phyloP scores from a whole-genome alignment of 2,113 vertebrate genomes.

The Carlito syrichta region DNA sequence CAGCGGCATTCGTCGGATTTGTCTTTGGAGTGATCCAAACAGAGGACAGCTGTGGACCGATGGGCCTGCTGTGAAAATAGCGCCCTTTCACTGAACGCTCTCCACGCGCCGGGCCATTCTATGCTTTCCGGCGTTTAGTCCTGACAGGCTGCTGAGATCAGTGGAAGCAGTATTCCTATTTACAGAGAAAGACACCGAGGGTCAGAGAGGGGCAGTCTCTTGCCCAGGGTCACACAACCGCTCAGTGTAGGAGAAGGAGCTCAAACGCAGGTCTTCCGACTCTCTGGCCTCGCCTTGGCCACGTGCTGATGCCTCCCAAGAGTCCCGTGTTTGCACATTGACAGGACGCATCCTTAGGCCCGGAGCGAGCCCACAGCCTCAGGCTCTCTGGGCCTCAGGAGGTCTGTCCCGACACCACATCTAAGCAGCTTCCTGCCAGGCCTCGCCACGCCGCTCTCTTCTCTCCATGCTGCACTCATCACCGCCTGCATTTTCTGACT shows the following conservation, averaged over 20 bases:
- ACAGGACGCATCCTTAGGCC: not conserved
- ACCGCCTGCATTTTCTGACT: not conserved
- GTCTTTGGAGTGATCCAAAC: not conserved
- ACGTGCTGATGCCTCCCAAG: not conserved
- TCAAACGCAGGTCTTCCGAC: not conserved
- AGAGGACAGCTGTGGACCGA: not conserved
- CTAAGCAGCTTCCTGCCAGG: not conserved
- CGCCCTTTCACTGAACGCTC: not conserved
- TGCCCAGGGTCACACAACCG: not conserved
- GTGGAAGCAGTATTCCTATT: not conserved
- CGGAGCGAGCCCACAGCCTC: no score
- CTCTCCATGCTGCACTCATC: not conserved
- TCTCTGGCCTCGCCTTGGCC: not conserved
- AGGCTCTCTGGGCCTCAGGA: not conserved
- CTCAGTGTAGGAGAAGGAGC: not conserved
- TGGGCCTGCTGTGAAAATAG: not conserved
- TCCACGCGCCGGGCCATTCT: not conserved
- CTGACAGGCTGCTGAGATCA: not conserved
- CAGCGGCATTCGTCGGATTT: not conserved
- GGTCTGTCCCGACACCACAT: not conserved
- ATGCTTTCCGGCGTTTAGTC: not conserved
- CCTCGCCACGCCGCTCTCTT: not conserved
- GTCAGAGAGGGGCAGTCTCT: not conserved
- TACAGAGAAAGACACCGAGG: not conserved
- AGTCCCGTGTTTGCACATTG: not conserved